These are phyloP conservation scores for Limonius californicus DNA, from an alignment of 1,140 invertebrate genomes.

Conservation along the genomic window DNA sequence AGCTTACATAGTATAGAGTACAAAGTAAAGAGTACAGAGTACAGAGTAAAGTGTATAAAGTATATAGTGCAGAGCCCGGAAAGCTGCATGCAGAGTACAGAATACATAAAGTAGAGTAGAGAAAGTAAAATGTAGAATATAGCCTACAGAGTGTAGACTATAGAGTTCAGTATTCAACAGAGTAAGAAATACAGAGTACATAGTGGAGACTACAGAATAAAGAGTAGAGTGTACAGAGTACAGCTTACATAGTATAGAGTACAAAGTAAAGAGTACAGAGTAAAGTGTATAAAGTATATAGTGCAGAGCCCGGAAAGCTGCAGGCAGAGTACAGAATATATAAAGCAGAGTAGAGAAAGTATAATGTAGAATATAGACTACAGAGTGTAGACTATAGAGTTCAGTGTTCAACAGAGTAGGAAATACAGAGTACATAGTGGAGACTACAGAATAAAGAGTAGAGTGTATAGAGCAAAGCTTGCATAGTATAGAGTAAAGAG, in stretches of 20 bases:
- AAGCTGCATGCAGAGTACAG: background rate
- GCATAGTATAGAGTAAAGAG: background rate
- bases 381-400: constrained; percentile 6
- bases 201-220: background rate
- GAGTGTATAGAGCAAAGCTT: background rate
- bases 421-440: background rate
- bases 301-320: background rate
- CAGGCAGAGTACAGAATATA: background rate
- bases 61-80: background rate
- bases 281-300: background rate
- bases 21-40: too few relatives aligned
- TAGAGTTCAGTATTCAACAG: too few relatives aligned
- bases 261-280: background rate
- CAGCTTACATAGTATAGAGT: background rate
- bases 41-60: background rate
- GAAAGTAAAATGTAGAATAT: background rate
- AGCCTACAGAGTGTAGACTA: background rate
- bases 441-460: background rate
- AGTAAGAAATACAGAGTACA: background rate
- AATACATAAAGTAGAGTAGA: background rate
- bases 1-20: constrained; percentile 1
- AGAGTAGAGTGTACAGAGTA: background rate
- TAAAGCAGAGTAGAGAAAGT: background rate
- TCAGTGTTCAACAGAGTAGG: too few relatives aligned
- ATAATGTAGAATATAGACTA: too few relatives aligned